Evolutionary conservation across 1,140 invertebrate species (phyloP).

Genomic region (Caenorhabditis tropicalis): DNA sequence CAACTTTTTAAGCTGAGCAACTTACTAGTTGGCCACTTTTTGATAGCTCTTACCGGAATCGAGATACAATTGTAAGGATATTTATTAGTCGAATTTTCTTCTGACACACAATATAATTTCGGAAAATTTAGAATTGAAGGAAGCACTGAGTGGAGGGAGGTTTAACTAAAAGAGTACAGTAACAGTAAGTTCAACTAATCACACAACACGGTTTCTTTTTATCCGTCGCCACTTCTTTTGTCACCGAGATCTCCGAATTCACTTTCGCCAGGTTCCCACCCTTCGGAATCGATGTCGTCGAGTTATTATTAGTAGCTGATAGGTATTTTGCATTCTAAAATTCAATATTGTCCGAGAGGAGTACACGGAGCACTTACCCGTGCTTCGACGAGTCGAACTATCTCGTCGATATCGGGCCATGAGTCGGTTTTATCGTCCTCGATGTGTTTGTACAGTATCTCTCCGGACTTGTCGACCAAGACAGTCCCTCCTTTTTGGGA

Average conservation of each 20-base stretch:
- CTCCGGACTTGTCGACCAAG: slow-evolving; percentile 31
- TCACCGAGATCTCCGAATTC: slow-evolving; percentile 12
- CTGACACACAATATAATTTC: no score
- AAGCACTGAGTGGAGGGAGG: no score
- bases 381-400: not conserved
- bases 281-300: not conserved
- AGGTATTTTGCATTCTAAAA: slow-evolving; percentile 20
- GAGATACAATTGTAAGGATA: no score
- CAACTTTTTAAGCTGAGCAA: no score
- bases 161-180: not conserved
- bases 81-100: no score
- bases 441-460: slow-evolving; percentile 41
- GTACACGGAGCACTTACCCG: not conserved
- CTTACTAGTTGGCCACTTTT: no score
- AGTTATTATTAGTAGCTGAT: not conserved
- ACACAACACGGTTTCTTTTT: slow-evolving; percentile 32
- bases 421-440: slow-evolving; percentile 27
- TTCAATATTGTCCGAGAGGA: not conserved
- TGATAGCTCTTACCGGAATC: no score
- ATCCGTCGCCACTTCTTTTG: slow-evolving; percentile 2
- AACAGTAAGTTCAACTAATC: slow-evolving; percentile 13
- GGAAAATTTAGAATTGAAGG: no score
- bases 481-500: slow-evolving; percentile 46
- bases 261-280: slow-evolving; percentile 30
- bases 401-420: slow-evolving; percentile 27